Evolutionary conservation across 2,113 vertebrate species (phyloP), one percentile per base, ranked within the genome.

Genomic region (Leptodactylus fuscus): DNA sequence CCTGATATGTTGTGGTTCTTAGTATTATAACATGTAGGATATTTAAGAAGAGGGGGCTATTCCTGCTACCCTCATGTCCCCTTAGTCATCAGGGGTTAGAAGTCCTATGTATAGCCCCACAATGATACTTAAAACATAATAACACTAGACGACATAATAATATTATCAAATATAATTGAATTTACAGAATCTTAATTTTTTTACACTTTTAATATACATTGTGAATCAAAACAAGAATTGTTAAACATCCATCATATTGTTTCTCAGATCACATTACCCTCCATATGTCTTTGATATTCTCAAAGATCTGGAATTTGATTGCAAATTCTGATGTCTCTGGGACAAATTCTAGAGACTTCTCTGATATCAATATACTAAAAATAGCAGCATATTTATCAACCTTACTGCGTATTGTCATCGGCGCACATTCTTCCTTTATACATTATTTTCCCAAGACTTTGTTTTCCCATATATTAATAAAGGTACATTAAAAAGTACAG

Each of bases 281-380:
- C 22, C 65, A 69, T 38, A 69, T 38, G 65, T 69, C 32, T 69
- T 69, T 69, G 65, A 69, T 69, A 69, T 38, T 69, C 18, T 69
- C 65, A 22, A 16, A 69, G 18, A 69, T 5, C 18, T 38, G 65
- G 65, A 38, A 34, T 76, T 51, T 51, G 74, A 76, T 51, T 29
- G 24, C 27, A 51, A 32, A 34, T 49, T 10, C 24, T 51, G 46
- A 76, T 51, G 46, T 51, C 46, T 76, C 24, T 18, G 12, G 51
- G 46, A 32, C 48, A 6, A 49, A 75, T 34, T 49, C 44, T 51
- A 6, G 18, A 51, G 24, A 29, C 41, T 29, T 75, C 22, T 29
- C 44, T 29, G 49, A 49, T 53, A 76, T 48, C 46, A 76, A 11
- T 76, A 51, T 48, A 34, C 22, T 8, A 74, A n/a, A 46, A n/a